phyloP scores from a whole-genome alignment of 2,888 invertebrate genomes.

The Ctenicera cuprea region DNA sequence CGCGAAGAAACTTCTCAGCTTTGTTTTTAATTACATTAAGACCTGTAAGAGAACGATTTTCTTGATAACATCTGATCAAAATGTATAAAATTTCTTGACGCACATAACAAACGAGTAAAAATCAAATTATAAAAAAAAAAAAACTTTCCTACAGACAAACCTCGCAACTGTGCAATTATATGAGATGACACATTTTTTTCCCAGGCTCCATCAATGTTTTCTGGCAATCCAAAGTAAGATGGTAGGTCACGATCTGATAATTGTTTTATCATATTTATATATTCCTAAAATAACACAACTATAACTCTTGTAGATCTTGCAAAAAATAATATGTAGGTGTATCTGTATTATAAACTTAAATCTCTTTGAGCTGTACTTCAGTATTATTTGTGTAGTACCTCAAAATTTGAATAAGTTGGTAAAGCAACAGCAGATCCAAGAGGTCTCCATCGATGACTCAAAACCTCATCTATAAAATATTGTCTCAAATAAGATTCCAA shows the following conservation, averaged over 20 bases:
- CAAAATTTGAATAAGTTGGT: conserved; percentile 75
- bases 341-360: conserved; percentile 43
- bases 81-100: too few species aligned
- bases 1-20: conserved; percentile 59
- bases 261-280: conserved; percentile 78
- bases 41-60: conserved; percentile 55
- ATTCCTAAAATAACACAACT: conserved; percentile 74
- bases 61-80: too few species aligned
- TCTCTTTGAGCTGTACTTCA: too few species aligned
- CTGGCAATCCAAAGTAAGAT: conserved; percentile 87
- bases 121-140: neutral
- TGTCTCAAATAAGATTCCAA: conserved; percentile 80
- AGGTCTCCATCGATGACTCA: conserved; percentile 78
- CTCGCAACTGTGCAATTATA: conserved; percentile 80
- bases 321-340: conserved; percentile 1
- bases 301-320: neutral
- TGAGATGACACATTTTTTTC: conserved; percentile 80
- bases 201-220: conserved; percentile 90
- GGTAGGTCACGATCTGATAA: conserved; percentile 85
- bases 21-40: conserved; percentile 53
- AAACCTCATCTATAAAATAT: conserved; percentile 76
- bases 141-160: conserved; percentile 64
- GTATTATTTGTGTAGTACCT: conserved; percentile 71
- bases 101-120: neutral
- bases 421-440: conserved; percentile 73